Base-by-base conservation (phyloP, 2,797 vertebrate genomes). In the Arctocebus calabarensis region DNA sequence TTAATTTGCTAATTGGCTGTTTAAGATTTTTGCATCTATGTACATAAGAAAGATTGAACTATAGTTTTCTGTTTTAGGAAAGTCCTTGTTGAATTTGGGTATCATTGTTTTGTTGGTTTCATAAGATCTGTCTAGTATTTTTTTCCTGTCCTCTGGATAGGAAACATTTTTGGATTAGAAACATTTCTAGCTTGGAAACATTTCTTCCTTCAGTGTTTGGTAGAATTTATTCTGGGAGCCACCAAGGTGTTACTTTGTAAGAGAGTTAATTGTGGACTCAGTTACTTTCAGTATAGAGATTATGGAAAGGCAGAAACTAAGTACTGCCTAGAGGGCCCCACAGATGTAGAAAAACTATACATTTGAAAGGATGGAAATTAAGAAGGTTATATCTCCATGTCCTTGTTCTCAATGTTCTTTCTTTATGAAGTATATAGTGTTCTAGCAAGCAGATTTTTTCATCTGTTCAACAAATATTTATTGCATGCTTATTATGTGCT, bases 401-500 rank as follows among this genome's bases (percentile, higher is more conserved):
- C 32, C 32, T 88, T 78, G 64, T 20, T 84, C 57, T 92, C 43
- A 75, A 0, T 64, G 37, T 90, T 75, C n/a, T 88, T 68, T 90
- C 23, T 90, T 8, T 45, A 2, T 23, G 8, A 92, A 74, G 11
- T 48, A 23, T 29, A 37, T 45, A 90, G 64, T 90, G 32, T 87
- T 86, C 34, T 90, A 59, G 29, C 40, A 78, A 14, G 32, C 43
- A 87, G 48, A 68, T 84, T 81, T 83, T 92, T 81, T 89, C 9
- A 52, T 95, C 52, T 71, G 22, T 84, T 90, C 25, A 92, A 74
- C 34, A 88, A n/a, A 68, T 93, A 88, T 81, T 91, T 94, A 74
- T 55, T 96, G 34, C n/a, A 66, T 78, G 34, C 55, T 85, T 71
- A 87, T 22, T 68, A 11, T 86, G 25, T 93, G 22, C 43, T 52